phyloP scores from a whole-genome alignment of 2,113 vertebrate genomes.

The Myiagra hebetior region DNA sequence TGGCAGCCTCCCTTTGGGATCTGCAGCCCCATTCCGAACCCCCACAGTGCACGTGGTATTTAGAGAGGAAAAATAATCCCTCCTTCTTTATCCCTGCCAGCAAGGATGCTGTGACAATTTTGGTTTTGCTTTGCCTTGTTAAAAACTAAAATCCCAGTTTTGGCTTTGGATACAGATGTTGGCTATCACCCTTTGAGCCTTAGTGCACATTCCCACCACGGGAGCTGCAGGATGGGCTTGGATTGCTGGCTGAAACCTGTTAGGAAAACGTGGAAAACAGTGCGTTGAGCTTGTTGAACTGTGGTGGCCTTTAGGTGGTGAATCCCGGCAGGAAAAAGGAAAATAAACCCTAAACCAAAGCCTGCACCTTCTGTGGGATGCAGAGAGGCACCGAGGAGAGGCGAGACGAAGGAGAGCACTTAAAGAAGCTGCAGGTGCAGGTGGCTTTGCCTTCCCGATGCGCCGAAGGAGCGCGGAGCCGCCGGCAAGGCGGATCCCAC shows the following conservation, averaged over 20 bases:
- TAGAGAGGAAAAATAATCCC: background rate
- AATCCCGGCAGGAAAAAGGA: background rate
- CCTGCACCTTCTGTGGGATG: background rate
- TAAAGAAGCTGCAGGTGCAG: background rate
- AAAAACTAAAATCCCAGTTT: background rate
- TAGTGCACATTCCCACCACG: background rate
- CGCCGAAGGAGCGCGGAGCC: background rate
- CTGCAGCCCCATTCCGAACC: background rate
- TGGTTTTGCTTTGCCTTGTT: background rate
- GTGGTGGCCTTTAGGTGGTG: background rate
- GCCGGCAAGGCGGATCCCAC: background rate
- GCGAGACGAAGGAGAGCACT: background rate
- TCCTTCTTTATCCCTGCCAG: background rate
- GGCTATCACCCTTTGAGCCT: background rate
- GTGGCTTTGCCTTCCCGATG: background rate
- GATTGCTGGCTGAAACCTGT: background rate
- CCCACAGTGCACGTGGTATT: rapidly evolving
- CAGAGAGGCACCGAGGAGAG: background rate
- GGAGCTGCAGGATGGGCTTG: background rate
- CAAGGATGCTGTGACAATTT: background rate
- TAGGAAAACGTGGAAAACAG: rapidly evolving
- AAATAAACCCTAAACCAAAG: background rate
- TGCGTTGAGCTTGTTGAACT: background rate
- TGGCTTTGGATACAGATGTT: background rate
- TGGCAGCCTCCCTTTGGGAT: background rate